Evolutionary conservation across 2,113 vertebrate species (phyloP).

Genomic region (Epinephelus lanceolatus): DNA sequence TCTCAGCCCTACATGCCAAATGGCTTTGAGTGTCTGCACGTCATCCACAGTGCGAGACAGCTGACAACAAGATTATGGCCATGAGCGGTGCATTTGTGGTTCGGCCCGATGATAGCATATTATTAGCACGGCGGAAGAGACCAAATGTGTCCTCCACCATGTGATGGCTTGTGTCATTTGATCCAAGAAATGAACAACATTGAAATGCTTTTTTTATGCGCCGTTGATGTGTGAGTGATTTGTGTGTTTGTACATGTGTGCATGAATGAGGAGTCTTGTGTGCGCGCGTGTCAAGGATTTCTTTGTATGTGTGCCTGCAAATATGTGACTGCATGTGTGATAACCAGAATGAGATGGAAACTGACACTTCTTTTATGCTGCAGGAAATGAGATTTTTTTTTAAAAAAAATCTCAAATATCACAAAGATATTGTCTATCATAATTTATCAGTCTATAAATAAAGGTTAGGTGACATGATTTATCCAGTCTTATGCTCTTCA

Average conservation of each 20-base stretch:
- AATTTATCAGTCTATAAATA: not conserved
- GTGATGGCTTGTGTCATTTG: slow-evolving; percentile 46
- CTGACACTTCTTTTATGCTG: not conserved
- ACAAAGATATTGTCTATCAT: not conserved
- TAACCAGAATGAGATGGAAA: not conserved
- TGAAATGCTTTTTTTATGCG: not conserved
- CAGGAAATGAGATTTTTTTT: not conserved
- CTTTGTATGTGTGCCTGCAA: not conserved
- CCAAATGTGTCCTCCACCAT: slow-evolving; percentile 51
- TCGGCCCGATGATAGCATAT: slow-evolving; percentile 59
- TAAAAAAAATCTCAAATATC: not conserved
- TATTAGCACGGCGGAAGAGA: slow-evolving; percentile 61
- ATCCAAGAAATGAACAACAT: slow-evolving; percentile 35
- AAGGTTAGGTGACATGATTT: not conserved
- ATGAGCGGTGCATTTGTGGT: slow-evolving; percentile 61
- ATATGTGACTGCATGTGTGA: not conserved
- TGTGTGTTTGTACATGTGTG: slow-evolving; percentile 25
- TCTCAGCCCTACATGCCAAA: slow-evolving; percentile 68
- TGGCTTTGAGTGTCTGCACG: slow-evolving; percentile 71
- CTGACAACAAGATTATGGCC: slow-evolving; percentile 76
- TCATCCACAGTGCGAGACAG: slow-evolving; percentile 67
- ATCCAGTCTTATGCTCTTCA: not conserved
- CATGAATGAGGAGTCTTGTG: not conserved
- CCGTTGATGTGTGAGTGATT: slow-evolving; percentile 26
- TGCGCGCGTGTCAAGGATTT: not conserved